phyloP scores from a whole-genome alignment of 2,113 vertebrate species.

The Octodon degus region DNA sequence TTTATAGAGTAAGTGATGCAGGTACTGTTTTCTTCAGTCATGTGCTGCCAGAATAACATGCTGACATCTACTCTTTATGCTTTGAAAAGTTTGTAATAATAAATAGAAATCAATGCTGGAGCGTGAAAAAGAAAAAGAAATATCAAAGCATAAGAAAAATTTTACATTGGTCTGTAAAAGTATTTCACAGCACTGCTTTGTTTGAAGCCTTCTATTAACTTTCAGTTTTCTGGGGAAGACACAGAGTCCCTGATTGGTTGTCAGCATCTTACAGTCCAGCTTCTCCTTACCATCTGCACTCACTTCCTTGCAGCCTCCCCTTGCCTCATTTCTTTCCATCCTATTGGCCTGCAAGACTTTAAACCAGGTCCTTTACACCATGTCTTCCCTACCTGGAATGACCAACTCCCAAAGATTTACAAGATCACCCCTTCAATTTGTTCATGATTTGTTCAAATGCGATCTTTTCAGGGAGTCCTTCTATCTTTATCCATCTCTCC shows the following conservation, averaged over 20 bases:
- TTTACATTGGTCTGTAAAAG: neutral
- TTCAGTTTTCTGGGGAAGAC: neutral
- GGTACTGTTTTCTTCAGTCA: slow-evolving; percentile 77
- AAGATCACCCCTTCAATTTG: neutral
- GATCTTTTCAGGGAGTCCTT: neutral
- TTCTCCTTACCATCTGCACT: neutral
- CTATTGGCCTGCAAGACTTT: neutral
- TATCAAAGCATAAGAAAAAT: neutral
- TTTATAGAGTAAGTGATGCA: slow-evolving; percentile 82
- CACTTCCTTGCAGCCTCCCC: neutral
- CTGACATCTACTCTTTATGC: slow-evolving; percentile 82
- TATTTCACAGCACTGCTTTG: neutral
- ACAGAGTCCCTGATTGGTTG: no score
- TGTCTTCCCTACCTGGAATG: neutral
- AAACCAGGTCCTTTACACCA: neutral
- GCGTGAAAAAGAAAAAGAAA: slow-evolving; percentile 64
- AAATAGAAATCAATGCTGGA: slow-evolving; percentile 85
- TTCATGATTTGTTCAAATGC: neutral
- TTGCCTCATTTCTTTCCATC: neutral
- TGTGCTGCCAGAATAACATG: slow-evolving; percentile 80
- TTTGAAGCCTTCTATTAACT: neutral
- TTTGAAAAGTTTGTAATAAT: slow-evolving; percentile 85
- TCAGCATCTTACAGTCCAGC: fast-evolving
- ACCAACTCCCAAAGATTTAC: neutral
- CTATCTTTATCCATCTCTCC: neutral